Base-by-base conservation (phyloP, 2,113 vertebrate genomes). In the Perca fluviatilis region DNA sequence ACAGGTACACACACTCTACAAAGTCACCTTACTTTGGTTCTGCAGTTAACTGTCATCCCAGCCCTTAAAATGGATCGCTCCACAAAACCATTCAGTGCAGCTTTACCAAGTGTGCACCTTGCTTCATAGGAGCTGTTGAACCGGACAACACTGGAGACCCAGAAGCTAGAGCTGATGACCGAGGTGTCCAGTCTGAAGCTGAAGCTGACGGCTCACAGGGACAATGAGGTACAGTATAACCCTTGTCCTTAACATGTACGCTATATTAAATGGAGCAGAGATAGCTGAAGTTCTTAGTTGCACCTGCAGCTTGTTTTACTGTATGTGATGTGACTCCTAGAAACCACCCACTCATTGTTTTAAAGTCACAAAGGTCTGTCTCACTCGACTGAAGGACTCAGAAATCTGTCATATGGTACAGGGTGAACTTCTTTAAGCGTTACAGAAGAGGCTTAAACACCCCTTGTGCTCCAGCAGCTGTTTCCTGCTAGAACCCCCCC, bases 151-250 rank as follows among this genome's bases (percentile, higher is more conserved):
- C 94, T 99, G 90, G 98, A 99, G 94, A 98, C 97, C 58, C 97
- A 99, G 92, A 99, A 99, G 88, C 88, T 99, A 93, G 97, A 99
- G 89, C 94, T 99, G 79, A 96, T 98, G 97, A 95, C 97, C 0
- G 98, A 99, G 91, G 87, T 99, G 82, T 99, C 98, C 27, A 97
- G 96, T 80, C 92, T 99, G 88, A 99, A 98, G 92, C 94, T 98
- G 81, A 98, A 98, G 79, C 93, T 99, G 84, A 95, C 97, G 0
- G 88, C 96, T 82, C 95, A 94, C 92, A 96, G 95, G 80, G 97
- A 97, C 86, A 96, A 94, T 3, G 96, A 98, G 95, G 98, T 99
- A 33, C 4, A 33, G 30, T 33, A 89, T 25, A 16, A 14, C 1
- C 6, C 18, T 15, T 43, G 6, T 18, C n/a, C 58, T 13, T 1